These are phyloP conservation scores for Cryptotis parvus DNA, from an alignment of 2,113 vertebrate species.

Conservation along the genomic window DNA sequence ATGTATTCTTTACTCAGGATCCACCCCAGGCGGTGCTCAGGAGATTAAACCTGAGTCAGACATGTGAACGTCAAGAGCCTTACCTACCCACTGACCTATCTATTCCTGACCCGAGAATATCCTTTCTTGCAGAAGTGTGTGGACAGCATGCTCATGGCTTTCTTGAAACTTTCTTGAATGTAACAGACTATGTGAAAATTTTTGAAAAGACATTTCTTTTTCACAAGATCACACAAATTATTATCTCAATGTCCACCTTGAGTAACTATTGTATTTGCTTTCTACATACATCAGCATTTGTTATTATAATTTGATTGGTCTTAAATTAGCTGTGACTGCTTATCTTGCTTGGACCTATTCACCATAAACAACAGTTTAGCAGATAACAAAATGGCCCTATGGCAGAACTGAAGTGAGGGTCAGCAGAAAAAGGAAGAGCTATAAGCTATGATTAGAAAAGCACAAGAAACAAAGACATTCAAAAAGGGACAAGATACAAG, in stretches of 20 bases:
- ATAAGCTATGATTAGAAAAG: no score
- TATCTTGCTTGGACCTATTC: not conserved
- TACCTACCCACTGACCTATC: no score
- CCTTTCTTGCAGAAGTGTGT: not conserved
- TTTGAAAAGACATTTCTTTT: not conserved
- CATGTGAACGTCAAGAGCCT: no score
- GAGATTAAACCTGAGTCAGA: no score
- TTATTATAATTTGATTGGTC: not conserved
- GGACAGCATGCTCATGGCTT: not conserved
- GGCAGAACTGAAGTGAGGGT: not conserved
- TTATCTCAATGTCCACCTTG: not conserved
- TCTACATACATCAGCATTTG: not conserved
- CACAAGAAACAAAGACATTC: no score
- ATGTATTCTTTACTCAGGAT: no score
- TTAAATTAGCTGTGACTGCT: not conserved
- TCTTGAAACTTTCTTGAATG: not conserved
- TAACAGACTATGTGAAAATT: not conserved
- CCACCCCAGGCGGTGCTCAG: no score
- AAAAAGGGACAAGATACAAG: not conserved
- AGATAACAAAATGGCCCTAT: not conserved
- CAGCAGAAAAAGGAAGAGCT: not conserved
- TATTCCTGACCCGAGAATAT: no score
- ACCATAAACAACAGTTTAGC: not conserved
- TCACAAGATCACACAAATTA: not conserved
- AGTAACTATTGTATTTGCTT: conserved; percentile 23